Evolutionary conservation across 1,140 invertebrate species (phyloP).

Genomic region (Linepithema humile): DNA sequence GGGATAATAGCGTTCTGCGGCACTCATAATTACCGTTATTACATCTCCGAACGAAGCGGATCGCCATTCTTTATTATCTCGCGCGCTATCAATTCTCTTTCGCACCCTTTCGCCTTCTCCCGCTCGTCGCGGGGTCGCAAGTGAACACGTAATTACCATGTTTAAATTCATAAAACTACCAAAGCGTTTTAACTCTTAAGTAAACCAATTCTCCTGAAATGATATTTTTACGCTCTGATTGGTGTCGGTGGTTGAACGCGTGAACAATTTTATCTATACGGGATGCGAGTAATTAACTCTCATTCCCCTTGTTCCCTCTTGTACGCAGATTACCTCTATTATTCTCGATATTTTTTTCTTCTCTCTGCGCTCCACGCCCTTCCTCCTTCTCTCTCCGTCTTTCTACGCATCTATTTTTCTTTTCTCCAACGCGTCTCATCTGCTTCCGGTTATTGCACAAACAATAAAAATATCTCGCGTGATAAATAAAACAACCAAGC

Average conservation of each 20-base stretch:
- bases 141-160: background rate
- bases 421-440: slow-evolving; percentile 15
- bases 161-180: slow-evolving; percentile 30
- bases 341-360: slow-evolving; percentile 38
- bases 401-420: slow-evolving; percentile 36
- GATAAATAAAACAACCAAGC: slow-evolving; percentile 44
- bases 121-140: background rate
- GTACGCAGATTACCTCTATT: slow-evolving; percentile 18
- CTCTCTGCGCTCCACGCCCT: background rate
- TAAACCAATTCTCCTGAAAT: slow-evolving; percentile 28
- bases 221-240: slow-evolving; percentile 36
- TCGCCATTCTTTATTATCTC: slow-evolving; percentile 50
- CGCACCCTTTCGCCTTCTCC: background rate
- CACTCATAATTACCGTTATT: slow-evolving; percentile 58
- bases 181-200: slow-evolving; percentile 40
- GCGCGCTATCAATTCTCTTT: slow-evolving; percentile 35
- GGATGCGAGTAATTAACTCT: slow-evolving; percentile 28
- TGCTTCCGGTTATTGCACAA: slow-evolving; percentile 33
- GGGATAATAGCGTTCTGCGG: slow-evolving; percentile 26
- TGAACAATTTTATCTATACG: slow-evolving; percentile 24
- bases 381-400: background rate
- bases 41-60: slow-evolving; percentile 41
- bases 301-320: background rate
- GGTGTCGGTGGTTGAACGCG: background rate
- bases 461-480: slow-evolving; percentile 36